Conservation (phyloP, 2,797 vertebrate genomes). For the Enteromius trimaculatus region DNA sequence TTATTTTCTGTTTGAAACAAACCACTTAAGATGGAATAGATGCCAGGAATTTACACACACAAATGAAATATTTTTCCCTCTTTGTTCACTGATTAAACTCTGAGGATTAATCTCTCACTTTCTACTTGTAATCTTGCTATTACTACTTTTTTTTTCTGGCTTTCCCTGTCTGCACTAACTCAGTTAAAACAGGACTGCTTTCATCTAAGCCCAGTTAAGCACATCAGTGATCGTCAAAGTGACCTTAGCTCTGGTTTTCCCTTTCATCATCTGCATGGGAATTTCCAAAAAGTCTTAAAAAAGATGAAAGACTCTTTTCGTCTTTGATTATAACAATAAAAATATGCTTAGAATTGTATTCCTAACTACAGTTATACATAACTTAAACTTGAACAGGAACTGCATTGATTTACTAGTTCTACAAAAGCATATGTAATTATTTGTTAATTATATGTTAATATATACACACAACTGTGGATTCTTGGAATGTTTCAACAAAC, state of each 20-base stretch:
- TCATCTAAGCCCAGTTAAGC: slow-evolving; percentile 12
- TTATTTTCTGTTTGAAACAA: not conserved
- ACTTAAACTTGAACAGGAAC: not conserved
- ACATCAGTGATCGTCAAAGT: not conserved
- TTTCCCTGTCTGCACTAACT: slow-evolving; percentile 15
- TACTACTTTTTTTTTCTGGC: not conserved
- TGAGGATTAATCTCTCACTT: not conserved
- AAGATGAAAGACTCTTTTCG: no score
- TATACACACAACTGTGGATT: not conserved
- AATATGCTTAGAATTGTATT: not conserved
- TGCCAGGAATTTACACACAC: not conserved
- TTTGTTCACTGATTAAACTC: not conserved
- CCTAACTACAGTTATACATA: not conserved
- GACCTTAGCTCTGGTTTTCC: not conserved
- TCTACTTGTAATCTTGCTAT: not conserved
- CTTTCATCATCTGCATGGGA: not conserved
- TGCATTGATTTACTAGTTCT: not conserved
- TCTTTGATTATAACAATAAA: not conserved
- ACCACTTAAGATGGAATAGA: not conserved
- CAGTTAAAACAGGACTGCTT: not conserved
- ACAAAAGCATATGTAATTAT: not conserved
- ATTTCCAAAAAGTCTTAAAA: not conserved
- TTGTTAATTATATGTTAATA: no score
- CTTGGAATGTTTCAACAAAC: not conserved
- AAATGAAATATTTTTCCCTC: not conserved